These are phyloP conservation scores for Amphiprion percula DNA, from an alignment of 2,113 vertebrate genomes.

Conservation along the genomic window DNA sequence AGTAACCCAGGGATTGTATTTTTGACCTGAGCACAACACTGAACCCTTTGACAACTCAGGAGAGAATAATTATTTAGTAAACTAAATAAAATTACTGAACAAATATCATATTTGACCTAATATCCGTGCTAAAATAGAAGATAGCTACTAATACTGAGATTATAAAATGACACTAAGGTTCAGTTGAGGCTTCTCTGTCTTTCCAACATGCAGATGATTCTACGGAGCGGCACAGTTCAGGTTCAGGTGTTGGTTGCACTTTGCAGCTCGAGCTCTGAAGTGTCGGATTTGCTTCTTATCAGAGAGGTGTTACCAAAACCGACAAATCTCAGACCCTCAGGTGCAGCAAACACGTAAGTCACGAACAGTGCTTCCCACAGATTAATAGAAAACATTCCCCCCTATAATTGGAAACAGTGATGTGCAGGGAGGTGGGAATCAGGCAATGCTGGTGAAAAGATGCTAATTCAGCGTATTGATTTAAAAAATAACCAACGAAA, in stretches of 20 bases:
- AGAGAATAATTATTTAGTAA: neutral
- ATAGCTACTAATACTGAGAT: neutral
- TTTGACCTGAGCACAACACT: neutral
- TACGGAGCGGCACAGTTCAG: slow-evolving; percentile 23
- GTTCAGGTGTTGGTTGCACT: slow-evolving; percentile 37
- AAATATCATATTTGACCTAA: neutral
- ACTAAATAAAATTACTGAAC: neutral
- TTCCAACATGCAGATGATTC: slow-evolving; percentile 1
- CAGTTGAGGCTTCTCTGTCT: neutral
- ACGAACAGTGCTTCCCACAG: neutral
- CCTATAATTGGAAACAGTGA: neutral
- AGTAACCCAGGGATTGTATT: neutral
- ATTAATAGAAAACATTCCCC: neutral
- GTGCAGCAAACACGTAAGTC: neutral
- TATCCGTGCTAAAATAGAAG: neutral
- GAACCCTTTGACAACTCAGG: neutral
- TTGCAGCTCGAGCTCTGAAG: slow-evolving; percentile 20
- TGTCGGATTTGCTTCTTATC: slow-evolving; percentile 19
- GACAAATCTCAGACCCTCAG: neutral
- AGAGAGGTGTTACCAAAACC: neutral
- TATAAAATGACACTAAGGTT: slow-evolving; percentile 5
- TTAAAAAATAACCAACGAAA: neutral
- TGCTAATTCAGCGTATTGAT: neutral
- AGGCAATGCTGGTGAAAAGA: neutral
- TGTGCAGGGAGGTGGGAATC: neutral